phyloP scores from a whole-genome alignment of 2,113 vertebrate species.

The Ceyx melanurus region DNA sequence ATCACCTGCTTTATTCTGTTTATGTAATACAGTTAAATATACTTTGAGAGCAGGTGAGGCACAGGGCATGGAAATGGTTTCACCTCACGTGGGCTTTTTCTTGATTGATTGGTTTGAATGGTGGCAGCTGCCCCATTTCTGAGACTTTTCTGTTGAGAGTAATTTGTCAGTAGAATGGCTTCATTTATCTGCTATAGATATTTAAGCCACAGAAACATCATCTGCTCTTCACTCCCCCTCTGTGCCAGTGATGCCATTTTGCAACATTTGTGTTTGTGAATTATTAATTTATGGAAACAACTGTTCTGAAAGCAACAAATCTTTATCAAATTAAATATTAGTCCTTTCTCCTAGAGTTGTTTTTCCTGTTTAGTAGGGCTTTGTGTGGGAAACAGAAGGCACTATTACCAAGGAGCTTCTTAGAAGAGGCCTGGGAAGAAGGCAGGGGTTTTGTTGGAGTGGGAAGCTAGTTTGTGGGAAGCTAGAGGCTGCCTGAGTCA shows the following conservation, averaged over 20 bases:
- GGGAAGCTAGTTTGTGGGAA: not conserved
- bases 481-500: not conserved
- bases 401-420: not conserved
- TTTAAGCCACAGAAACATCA: not conserved
- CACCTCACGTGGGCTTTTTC: not conserved
- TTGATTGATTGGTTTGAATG: not conserved
- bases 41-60: not conserved
- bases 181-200: not conserved
- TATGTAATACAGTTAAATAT: slow-evolving; percentile 24
- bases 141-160: not conserved
- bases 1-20: slow-evolving; percentile 31
- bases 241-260: not conserved
- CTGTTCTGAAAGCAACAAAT: not conserved
- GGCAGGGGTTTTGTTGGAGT: not conserved
- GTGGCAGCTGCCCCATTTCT: not conserved
- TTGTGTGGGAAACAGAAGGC: not conserved
- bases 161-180: not conserved
- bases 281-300: not conserved
- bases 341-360: not conserved
- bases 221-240: not conserved
- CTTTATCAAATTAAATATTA: not conserved
- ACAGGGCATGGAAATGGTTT: not conserved
- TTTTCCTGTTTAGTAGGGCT: not conserved
- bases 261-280: not conserved
- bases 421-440: not conserved